Evolutionary conservation across 2,113 vertebrate genomes (phyloP), one percentile per base, ranked within the genome.

Genomic region (Onychostoma macrolepis): DNA sequence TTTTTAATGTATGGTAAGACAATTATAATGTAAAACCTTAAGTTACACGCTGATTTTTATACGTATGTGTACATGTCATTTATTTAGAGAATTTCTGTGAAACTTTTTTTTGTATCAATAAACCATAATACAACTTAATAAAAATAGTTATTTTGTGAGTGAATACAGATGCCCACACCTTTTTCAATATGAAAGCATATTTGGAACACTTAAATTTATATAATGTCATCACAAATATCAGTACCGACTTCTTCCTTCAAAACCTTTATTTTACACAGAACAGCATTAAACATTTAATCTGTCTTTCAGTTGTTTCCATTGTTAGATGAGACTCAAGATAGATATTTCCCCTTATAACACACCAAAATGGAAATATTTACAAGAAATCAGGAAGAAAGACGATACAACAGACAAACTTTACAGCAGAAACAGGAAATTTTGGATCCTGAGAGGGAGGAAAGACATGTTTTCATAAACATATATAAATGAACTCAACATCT

Each of bases 291-390:
- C 19, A 56, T 81, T 82, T 30, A 76, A 76, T 11, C 6, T 41
- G 15, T 81, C 3, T 65, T 80, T 13, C 4, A 80, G 12, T 13
- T 24, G 24, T 65, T 81, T 81, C 38, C 58, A 81, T 61, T 26
- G 21, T 30, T 58, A 58, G 21, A 58, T 19, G 10, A 26, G 8
- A 71, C 36, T 4, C 33, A 30, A 17, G 2, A 33, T 4, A 69
- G 30, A 33, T 26, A 41, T 26, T 80, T 80, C 56, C 24, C 24
- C 53, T n/a, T 41, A 8, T 41, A 80, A 80, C 10, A 38, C 53
- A 80, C 33, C 33, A 61, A 80, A 80, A 63, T 41, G 2, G 8
- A 45, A 82, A 30, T 65, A 82, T 82, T 82, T 82, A 65, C 80
- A 82, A n/a, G 50, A 38, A 82, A 82, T 76, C n/a, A 45, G n/a